Evolutionary conservation across 1,140 invertebrate species (phyloP).

Genomic region (Ceratoteleas bidentatus): DNA sequence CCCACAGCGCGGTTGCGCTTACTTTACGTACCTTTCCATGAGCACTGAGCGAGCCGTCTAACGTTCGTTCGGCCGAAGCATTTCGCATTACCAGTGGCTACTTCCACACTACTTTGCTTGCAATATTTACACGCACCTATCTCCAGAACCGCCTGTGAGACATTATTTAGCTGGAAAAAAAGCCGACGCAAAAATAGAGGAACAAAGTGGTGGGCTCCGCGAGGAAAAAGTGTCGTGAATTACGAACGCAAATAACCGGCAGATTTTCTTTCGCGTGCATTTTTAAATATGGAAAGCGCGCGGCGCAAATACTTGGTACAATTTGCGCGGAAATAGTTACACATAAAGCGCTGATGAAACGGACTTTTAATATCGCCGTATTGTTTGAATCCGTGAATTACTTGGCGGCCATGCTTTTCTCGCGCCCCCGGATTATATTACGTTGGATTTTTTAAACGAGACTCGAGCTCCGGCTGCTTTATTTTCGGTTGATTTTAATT

Average conservation of each 20-base stretch:
- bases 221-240: conserved; percentile 3
- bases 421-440: background rate
- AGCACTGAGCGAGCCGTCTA: conserved; percentile 45
- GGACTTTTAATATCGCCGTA: conserved; percentile 18
- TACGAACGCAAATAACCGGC: conserved; percentile 15
- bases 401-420: conserved; percentile 1
- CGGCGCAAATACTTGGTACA: conserved; percentile 4
- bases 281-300: conserved; percentile 16
- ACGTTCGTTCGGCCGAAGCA: conserved; percentile 34
- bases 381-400: conserved; percentile 7
- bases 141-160: conserved; percentile 18
- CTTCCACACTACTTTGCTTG: conserved; percentile 24
- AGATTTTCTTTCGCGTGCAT: conserved; percentile 10
- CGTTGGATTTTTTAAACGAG: no score
- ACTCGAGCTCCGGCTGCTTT: background rate
- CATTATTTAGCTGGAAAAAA: conserved; percentile 25
- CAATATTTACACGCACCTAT: conserved; percentile 26
- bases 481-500: conserved; percentile 27
- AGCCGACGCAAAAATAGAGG: conserved; percentile 1
- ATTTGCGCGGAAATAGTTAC: conserved; percentile 10
- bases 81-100: conserved; percentile 34
- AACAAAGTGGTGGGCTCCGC: conserved; percentile 13
- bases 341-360: conserved; percentile 9
- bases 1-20: conserved; percentile 33
- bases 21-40: conserved; percentile 57